A percentile compares a stretch with the other conserved stretches of the same genome.
Evolutionary conservation across 2,888 invertebrate genomes (phyloP).

Genomic region (Scelioninae gen. 1): DNA sequence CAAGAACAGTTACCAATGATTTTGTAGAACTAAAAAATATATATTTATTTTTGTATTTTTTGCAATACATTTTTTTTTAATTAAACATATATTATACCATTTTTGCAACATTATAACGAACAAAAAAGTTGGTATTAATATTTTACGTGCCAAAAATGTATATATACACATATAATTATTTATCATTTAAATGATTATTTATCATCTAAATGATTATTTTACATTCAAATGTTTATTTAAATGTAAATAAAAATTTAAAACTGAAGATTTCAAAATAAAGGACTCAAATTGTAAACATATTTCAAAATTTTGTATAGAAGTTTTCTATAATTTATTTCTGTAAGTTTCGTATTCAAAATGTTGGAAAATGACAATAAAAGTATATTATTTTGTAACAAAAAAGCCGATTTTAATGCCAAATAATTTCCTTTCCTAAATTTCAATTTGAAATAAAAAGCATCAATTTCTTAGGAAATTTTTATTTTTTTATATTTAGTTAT

Average conservation of each 20-base stretch:
- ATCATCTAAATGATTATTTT: too few relatives aligned
- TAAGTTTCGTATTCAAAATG: too few relatives aligned
- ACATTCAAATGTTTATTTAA: not conserved
- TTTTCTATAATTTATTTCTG: too few relatives aligned
- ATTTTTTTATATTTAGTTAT: constrained; percentile 59
- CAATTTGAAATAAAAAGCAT: not conserved
- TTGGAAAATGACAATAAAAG: too few relatives aligned
- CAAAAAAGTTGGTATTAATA: not conserved
- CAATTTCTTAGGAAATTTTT: constrained; percentile 46
- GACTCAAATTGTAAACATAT: too few relatives aligned
- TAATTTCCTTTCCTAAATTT: not conserved
- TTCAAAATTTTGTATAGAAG: too few relatives aligned
- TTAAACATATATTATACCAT: not conserved
- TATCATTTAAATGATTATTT: too few relatives aligned
- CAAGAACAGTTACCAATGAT: not conserved
- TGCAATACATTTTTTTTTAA: not conserved
- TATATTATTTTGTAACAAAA: not conserved
- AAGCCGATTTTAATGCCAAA: not conserved
- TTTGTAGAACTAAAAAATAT: not conserved
- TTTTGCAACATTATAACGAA: not conserved
- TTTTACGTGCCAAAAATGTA: not conserved
- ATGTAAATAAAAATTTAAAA: not conserved
- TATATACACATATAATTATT: too few relatives aligned
- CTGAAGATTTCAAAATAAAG: too few relatives aligned
- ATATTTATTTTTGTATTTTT: not conserved